Conservation (phyloP, 2,797 vertebrate species). For the Myoxocephalus aenaeus region DNA sequence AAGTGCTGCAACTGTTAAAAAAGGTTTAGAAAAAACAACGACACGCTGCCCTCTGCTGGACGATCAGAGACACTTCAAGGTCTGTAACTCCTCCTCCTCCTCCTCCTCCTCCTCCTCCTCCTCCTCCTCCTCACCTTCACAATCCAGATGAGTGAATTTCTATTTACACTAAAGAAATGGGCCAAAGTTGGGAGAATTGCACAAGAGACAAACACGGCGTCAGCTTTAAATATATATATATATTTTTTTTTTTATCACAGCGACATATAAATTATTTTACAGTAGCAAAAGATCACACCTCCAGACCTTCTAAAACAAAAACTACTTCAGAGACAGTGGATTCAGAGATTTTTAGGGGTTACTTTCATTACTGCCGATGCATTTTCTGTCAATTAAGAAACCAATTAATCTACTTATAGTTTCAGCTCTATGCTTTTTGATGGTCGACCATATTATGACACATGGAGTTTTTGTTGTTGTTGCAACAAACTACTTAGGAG, state of each 20-base stretch:
- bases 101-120: not conserved
- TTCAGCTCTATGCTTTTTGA: not conserved
- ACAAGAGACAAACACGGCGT: slow-evolving; percentile 3
- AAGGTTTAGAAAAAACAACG: not conserved
- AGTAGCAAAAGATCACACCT: not conserved
- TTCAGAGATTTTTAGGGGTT: not conserved
- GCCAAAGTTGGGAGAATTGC: slow-evolving; percentile 4
- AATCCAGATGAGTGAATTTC: slow-evolving; percentile 17
- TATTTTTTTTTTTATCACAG: not conserved
- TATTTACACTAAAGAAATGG: slow-evolving; percentile 17
- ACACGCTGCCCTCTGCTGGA: slow-evolving; percentile 84
- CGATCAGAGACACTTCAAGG: not conserved
- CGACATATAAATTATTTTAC: not conserved
- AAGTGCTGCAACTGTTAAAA: slow-evolving; percentile 29
- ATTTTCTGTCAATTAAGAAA: not conserved
- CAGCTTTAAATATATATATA: no score
- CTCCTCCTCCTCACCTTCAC: not conserved
- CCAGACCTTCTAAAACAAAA: not conserved
- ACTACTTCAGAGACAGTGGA: not conserved
- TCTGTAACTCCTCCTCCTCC: not conserved
- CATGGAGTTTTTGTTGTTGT: not conserved
- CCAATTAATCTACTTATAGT: not conserved
- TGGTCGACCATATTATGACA: not conserved
- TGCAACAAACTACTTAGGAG: not conserved
- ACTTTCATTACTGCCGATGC: not conserved